Percentiles rank a stretch among this genome's conserved stretches.
Conservation (phyloP, 1,140 invertebrate species). For the Penaeus indicus region DNA sequence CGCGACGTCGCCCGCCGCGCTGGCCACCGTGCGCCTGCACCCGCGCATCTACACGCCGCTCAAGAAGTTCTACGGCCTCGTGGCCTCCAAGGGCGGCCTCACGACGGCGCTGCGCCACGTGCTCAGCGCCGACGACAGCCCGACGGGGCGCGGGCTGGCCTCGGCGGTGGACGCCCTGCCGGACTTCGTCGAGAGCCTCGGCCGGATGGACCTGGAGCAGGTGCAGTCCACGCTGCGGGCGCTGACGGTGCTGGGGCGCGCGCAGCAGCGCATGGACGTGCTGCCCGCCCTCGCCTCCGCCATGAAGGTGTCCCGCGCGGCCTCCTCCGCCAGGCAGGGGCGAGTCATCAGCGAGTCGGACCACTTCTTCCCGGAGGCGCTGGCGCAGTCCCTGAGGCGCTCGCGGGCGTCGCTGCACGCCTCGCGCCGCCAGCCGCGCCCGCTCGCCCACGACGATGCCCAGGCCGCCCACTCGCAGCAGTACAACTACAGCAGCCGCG, state of each 20-base stretch:
- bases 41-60: constrained; percentile 43
- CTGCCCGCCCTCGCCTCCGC: constrained; percentile 22
- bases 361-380: neutral
- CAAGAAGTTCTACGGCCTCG: constrained; percentile 25
- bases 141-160: constrained; percentile 21
- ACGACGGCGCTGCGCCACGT: neutral
- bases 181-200: constrained; percentile 15
- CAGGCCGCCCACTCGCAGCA: neutral
- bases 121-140: neutral
- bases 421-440: neutral
- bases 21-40: constrained; percentile 35
- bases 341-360: neutral
- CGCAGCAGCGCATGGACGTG: constrained; percentile 52
- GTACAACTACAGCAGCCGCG: no score
- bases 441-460: neutral
- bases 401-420: neutral
- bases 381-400: neutral
- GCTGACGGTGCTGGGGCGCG: constrained; percentile 48
- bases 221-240: constrained; percentile 24
- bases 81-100: constrained; percentile 1
- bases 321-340: neutral
- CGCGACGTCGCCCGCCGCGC: constrained; percentile 33
- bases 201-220: constrained; percentile 18
- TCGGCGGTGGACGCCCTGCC: constrained; percentile 1
- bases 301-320: neutral